Evolutionary conservation across 2,797 vertebrate genomes (phyloP), one percentile per base, ranked within the genome.

Genomic region (Oreortyx pictus): DNA sequence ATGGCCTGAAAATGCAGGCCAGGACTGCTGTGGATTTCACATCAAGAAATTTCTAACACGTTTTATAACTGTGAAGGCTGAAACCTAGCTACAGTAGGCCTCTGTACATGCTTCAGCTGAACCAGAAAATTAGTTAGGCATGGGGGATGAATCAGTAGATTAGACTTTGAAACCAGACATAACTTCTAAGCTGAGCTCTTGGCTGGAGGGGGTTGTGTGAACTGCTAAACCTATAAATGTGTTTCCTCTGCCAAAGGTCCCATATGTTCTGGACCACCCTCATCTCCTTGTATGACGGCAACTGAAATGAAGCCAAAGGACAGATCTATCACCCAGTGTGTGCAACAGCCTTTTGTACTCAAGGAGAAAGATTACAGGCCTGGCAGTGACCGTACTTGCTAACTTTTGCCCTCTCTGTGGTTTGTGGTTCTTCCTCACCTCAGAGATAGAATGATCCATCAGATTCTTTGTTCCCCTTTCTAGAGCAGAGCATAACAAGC

Each of bases 151-250:
- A 82, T 92, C 83, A 88, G 43, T 59, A 57, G 50, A 86, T 18
- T 22, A 27, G 60, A 60, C 78, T 94, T 91, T 90, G 88, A 91
- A 95, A 94, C 35, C 47, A 86, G 74, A 92, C n/a, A 71, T 86
- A 72, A 72, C 25, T 86, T 90, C 64, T 84, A 83, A 94, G 67
- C 64, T 82, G 47, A 82, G 52, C 15, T 66, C 24, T 86, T 89
- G 65, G 67, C 88, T 90, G 47, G 22, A 91, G 25, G 10, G 8
- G 11, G 31, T 61, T 0, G 2, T 8, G 24, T 74, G 56, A 92
- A 37, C 27, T 52, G 41, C 57, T 72, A 92, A 88, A 86, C 31
- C 44, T 89, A 49, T 17, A 90, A 84, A 82, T 74, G 20, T 8
- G 5, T 77, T 93, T 57, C 19, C 24, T 70, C 33, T 1, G n/a